phyloP scores from a whole-genome alignment of 1,140 invertebrate genomes.

The Oreohelix idahoensis region DNA sequence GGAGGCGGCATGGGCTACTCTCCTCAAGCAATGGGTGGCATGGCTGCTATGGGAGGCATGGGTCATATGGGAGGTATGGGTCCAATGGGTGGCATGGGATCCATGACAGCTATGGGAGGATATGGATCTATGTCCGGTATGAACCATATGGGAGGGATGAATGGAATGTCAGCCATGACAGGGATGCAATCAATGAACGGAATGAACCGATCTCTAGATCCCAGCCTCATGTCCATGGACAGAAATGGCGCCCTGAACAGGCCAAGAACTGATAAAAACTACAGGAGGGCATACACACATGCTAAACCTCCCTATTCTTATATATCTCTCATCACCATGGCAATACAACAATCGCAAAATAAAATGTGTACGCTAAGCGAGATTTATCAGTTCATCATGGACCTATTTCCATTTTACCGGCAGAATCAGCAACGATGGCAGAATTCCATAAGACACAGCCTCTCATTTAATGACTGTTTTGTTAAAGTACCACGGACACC shows the following conservation, averaged over 20 bases:
- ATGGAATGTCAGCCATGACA: conserved; percentile 63
- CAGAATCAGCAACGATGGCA: conserved; percentile 75
- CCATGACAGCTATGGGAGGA: conserved; percentile 72
- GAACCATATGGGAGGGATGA: conserved; percentile 71
- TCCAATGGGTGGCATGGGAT: conserved; percentile 71
- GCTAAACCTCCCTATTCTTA: conserved; percentile 98
- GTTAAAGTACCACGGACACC: conserved; percentile 98
- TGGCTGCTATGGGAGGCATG: conserved; percentile 77
- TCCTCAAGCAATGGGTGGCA: conserved; percentile 75
- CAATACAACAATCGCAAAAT: conserved; percentile 96
- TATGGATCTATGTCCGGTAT: conserved; percentile 80
- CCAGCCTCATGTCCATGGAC: conserved; percentile 75
- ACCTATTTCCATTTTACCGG: conserved; percentile 84
- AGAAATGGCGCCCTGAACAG: conserved; percentile 75
- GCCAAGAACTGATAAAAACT: conserved; percentile 75
- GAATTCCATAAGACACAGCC: conserved; percentile 96
- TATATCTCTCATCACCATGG: conserved; percentile 98
- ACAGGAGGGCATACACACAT: conserved; percentile 90
- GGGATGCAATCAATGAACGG: conserved; percentile 67
- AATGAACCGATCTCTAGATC: conserved; percentile 65
- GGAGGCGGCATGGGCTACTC: conserved; percentile 81
- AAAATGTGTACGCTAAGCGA: conserved; percentile 96
- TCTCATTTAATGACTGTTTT: conserved; percentile 98
- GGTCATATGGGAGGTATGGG: conserved; percentile 74
- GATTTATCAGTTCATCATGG: conserved; percentile 99